Percentiles rank a stretch among this genome's conserved stretches.
These are phyloP conservation scores for Diabrotica virgifera DNA, from an alignment of 1,140 invertebrate species.

Conservation along the genomic window DNA sequence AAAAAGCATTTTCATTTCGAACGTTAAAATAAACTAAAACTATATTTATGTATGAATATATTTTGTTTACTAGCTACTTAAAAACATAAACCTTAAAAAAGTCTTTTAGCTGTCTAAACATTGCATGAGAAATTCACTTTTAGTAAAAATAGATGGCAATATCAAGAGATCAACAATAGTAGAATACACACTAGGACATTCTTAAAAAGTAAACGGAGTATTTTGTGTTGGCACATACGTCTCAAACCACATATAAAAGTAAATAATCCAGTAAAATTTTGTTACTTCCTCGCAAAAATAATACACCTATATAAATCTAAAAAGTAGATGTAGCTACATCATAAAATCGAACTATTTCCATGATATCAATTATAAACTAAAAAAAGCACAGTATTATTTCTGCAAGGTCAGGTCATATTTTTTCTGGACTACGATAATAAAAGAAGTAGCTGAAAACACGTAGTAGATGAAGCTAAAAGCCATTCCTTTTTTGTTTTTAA, in stretches of 20 bases:
- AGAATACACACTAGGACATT: neutral
- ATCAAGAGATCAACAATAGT: neutral
- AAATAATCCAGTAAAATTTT: neutral
- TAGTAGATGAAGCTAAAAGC: neutral
- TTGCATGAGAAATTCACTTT: neutral
- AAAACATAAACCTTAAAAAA: no score
- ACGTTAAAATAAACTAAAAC: no score
- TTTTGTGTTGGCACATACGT: slow-evolving; percentile 16
- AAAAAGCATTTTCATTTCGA: no score
- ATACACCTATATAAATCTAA: no score
- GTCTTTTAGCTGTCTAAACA: no score
- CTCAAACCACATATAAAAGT: slow-evolving; percentile 21
- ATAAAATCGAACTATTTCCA: neutral
- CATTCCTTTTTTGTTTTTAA: neutral
- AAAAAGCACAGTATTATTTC: no score
- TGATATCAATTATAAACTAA: neutral
- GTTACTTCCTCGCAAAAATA: neutral
- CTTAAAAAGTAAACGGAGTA: neutral
- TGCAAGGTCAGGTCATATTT: neutral
- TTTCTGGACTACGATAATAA: neutral
- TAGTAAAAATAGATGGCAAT: neutral
- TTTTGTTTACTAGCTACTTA: no score
- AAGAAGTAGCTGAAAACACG: neutral
- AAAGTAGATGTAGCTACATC: no score
- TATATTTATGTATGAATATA: no score